Base-by-base conservation (phyloP, 2,113 vertebrate genomes). In the Kryptolebias marmoratus region DNA sequence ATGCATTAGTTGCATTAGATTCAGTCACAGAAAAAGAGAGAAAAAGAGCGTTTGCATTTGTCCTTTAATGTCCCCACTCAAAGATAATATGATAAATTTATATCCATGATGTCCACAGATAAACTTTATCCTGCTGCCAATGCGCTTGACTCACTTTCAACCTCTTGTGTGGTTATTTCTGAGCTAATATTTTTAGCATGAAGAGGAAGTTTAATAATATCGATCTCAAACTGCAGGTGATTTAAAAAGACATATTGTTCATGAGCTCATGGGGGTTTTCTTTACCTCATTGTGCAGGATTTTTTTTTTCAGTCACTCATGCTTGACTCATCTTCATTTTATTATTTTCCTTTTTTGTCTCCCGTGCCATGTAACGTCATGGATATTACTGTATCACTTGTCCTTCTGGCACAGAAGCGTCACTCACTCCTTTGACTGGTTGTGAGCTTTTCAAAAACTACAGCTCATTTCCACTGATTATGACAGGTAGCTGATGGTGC, bases 341-440 rank as follows among this genome's bases (percentile, higher is more conserved):
- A 47, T 55, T 77, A 54, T 6, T 64, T 27, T 61, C 49, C 57
- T 32, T 69, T 76, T 61, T 55, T 70, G 52, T 59, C 18, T 71
- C 77, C 59, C 75, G 67, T 83, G 71, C 77, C 75, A 39, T 75
- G 55, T 67, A 76, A 89, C 73, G 75, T 89, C 80, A 84, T 13
- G n/a, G 56, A 32, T 55, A 15, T 71, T 61, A 57, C 42, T 68
- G 63, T 54, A 52, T 54, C 67, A 8, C 47, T 56, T n/a, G 42
- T 54, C 48, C 42, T 80, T 61, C 31, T 75, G 57, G 61, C 52
- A 71, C 55, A 28, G 54, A 66, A 15, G 61, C 70, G 61, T 75
- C 84, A 77, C 31, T 79, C 50, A 52, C 32, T 52, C 30, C 12
- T 62, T 36, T 60, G 68, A 70, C 61, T 73, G 66, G 22, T 8